phyloP scores from a whole-genome alignment of 2,888 invertebrate genomes.

The Liopterus haemorrhoidalis region DNA sequence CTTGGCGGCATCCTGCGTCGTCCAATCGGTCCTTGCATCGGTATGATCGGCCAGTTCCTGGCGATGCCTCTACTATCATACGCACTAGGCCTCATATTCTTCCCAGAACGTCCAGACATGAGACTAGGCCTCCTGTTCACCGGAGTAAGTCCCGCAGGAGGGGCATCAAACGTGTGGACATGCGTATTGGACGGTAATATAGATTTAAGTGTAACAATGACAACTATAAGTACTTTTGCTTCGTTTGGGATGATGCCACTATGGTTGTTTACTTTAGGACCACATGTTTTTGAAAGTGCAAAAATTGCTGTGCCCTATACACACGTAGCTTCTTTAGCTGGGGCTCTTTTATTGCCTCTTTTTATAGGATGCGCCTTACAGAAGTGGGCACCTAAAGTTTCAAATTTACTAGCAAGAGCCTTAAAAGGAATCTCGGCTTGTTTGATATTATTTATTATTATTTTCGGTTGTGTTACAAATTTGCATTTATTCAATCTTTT shows the following conservation, averaged over 20 bases:
- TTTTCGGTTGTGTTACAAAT: conserved; percentile 86
- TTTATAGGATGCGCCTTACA: conserved; percentile 63
- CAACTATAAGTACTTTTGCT: conserved; percentile 75
- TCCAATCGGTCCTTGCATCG: conserved; percentile 74
- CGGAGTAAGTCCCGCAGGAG: conserved; percentile 88
- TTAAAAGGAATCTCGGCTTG: conserved; percentile 78
- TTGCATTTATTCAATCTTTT: conserved; percentile 82
- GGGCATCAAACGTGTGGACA: conserved; percentile 95
- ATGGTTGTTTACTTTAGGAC: conserved; percentile 84
- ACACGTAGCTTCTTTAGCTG: conserved; percentile 67
- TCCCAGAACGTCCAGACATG: conserved; percentile 63
- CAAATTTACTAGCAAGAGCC: conserved; percentile 66
- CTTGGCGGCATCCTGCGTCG: conserved; percentile 59
- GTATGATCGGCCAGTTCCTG: conserved; percentile 71
- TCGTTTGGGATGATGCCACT: conserved; percentile 87
- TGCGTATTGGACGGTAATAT: conserved; percentile 87
- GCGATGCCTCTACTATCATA: conserved; percentile 84
- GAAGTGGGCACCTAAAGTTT: conserved; percentile 59
- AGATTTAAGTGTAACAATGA: conserved; percentile 92
- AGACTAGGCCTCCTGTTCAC: conserved; percentile 84
- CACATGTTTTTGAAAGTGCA: conserved; percentile 63
- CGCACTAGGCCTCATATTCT: conserved; percentile 62
- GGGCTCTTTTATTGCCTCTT: conserved; percentile 72
- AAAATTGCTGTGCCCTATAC: conserved; percentile 70
- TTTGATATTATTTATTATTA: conserved; percentile 74